Conservation (phyloP, 1,140 invertebrate species). For the Drosophila varians region DNA sequence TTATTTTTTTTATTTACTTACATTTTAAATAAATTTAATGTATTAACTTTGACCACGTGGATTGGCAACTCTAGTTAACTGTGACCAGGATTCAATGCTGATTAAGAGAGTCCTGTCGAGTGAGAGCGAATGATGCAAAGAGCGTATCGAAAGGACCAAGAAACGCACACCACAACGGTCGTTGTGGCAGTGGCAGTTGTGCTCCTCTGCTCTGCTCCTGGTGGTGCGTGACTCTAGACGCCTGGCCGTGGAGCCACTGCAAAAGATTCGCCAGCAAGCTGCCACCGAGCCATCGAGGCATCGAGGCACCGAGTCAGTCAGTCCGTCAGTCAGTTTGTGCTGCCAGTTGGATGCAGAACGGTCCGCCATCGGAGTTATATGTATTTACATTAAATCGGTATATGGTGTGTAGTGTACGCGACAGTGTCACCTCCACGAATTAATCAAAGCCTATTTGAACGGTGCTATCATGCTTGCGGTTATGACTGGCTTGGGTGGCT, state of each 20-base stretch:
- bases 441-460: conserved; percentile 40
- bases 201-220: conserved; percentile 29
- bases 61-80: conserved; percentile 44
- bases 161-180: conserved; percentile 11
- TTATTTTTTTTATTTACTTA: too few species aligned
- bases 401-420: conserved; percentile 24
- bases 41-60: too few species aligned
- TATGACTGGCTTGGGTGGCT: neutral
- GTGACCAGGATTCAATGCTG: conserved; percentile 18
- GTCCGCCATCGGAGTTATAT: conserved; percentile 43
- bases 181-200: conserved; percentile 24
- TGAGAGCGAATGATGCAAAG: conserved; percentile 15
- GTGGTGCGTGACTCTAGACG: conserved; percentile 49
- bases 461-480: conserved; percentile 9
- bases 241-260: conserved; percentile 29
- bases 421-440: conserved; percentile 43
- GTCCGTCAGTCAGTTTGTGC: conserved; percentile 44
- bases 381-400: neutral
- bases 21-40: too few species aligned
- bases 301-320: conserved; percentile 19
- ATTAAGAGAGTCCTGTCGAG: conserved; percentile 15
- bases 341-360: conserved; percentile 69
- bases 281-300: conserved; percentile 7
- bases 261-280: conserved; percentile 27
- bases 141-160: conserved; percentile 21